Evolutionary conservation across 2,113 vertebrate genomes (phyloP).

Genomic region (Solea solea): DNA sequence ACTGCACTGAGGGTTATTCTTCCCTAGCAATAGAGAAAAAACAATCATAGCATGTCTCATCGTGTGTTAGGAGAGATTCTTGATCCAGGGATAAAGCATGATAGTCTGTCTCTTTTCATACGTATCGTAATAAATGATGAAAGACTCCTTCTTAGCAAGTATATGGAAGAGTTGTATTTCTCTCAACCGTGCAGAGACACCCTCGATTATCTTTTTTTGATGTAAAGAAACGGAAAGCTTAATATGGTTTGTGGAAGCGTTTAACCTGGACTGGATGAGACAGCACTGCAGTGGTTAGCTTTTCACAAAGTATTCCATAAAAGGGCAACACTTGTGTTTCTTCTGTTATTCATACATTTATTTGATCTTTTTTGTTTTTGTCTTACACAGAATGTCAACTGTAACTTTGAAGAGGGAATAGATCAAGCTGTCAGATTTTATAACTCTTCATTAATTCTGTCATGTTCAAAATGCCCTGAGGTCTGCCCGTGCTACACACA

Average conservation of each 20-base stretch:
- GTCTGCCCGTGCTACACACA: neutral
- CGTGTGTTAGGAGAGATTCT: neutral
- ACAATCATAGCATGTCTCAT: neutral
- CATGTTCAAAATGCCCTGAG: constrained; percentile 3
- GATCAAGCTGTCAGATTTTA: neutral
- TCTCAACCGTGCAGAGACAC: too few relatives aligned
- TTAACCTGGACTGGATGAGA: constrained; percentile 12
- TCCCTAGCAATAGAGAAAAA: constrained; percentile 9
- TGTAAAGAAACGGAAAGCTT: neutral
- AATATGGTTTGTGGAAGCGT: neutral
- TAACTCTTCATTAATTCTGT: neutral
- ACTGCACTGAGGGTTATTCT: constrained; percentile 10
- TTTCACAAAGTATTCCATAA: too few relatives aligned
- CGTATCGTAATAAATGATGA: constrained; percentile 24
- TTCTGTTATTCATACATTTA: neutral
- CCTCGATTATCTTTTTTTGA: neutral
- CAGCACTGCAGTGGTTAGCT: neutral
- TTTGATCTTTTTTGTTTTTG: neutral
- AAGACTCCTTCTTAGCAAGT: neutral
- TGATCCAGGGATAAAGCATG: constrained; percentile 2
- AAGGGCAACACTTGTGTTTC: too few relatives aligned
- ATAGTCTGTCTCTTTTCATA: constrained; percentile 4
- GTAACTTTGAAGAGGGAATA: neutral
- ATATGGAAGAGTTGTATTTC: neutral
- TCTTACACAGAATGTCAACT: neutral